Conservation (phyloP, 2,113 vertebrate genomes). For the Argyrosomus japonicus region DNA sequence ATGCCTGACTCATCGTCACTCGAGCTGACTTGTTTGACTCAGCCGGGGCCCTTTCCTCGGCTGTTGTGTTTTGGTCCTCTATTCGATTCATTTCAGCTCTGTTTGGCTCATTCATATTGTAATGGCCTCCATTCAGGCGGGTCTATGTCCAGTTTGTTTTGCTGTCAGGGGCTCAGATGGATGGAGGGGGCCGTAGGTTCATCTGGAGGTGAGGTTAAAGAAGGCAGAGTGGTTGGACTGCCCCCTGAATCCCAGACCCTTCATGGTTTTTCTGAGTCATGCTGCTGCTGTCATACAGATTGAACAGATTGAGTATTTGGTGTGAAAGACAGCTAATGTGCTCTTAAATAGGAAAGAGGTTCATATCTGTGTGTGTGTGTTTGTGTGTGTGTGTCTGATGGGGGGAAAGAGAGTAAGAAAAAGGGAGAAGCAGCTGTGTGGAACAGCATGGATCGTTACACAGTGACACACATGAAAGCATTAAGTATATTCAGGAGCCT, state of each 20-base stretch:
- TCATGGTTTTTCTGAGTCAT: conserved; percentile 45
- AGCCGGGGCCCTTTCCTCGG: conserved; percentile 40
- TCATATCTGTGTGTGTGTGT: conserved; percentile 39
- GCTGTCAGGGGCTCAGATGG: conserved; percentile 79
- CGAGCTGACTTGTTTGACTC: conserved; percentile 63
- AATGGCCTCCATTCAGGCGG: conserved; percentile 78
- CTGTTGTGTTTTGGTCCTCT: conserved; percentile 63
- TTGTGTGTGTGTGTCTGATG: conserved; percentile 15
- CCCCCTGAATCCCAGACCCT: conserved; percentile 38
- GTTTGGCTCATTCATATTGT: conserved; percentile 81
- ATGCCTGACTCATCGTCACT: conserved; percentile 69
- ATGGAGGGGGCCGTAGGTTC: conserved; percentile 77
- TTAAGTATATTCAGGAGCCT: conserved; percentile 82
- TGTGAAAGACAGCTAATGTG: conserved; percentile 65
- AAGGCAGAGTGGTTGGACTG: conserved; percentile 50
- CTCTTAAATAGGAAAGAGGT: conserved; percentile 67
- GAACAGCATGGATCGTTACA: conserved; percentile 84
- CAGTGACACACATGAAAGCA: conserved; percentile 84
- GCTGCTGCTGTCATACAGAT: conserved; percentile 21
- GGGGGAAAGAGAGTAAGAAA: conserved; percentile 51
- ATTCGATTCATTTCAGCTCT: conserved; percentile 74
- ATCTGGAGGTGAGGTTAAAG: conserved; percentile 81
- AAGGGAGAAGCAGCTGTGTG: conserved; percentile 79
- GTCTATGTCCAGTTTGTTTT: conserved; percentile 82
- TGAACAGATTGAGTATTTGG: conserved; percentile 58